Conservation (phyloP, 1,140 invertebrate species). For the Gerris buenoi region DNA sequence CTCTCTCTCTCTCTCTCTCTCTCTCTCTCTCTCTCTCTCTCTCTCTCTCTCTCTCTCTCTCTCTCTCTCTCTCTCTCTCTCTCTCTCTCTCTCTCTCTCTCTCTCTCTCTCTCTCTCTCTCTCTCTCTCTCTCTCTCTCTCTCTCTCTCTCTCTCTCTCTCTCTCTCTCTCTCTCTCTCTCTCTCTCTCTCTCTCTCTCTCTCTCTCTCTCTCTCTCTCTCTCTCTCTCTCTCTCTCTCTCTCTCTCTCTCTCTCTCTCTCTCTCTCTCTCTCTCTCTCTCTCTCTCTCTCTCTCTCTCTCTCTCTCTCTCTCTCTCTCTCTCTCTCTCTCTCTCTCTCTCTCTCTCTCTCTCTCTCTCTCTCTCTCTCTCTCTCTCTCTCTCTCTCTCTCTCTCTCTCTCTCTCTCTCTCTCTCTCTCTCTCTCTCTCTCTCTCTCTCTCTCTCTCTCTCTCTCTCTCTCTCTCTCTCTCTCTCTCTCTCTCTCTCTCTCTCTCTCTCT, state of each 20-base stretch:
- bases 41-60: constrained; percentile 6
- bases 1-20: constrained; percentile 6
- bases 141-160: constrained; percentile 6
- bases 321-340: constrained; percentile 6
- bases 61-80: constrained; percentile 6
- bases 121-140: constrained; percentile 6
- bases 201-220: constrained; percentile 6
- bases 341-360: constrained; percentile 6
- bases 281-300: constrained; percentile 6
- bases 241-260: constrained; percentile 6
- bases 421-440: constrained; percentile 7
- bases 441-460: constrained; percentile 9
- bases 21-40: constrained; percentile 6
- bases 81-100: constrained; percentile 6
- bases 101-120: constrained; percentile 6
- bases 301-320: constrained; percentile 6
- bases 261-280: constrained; percentile 6
- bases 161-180: constrained; percentile 6
- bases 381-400: constrained; percentile 6
- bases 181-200: constrained; percentile 6
- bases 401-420: constrained; percentile 6
- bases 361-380: constrained; percentile 6
- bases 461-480: constrained; percentile 2
- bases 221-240: constrained; percentile 6
- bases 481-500: constrained; percentile 10